Conservation (phyloP, 2,888 invertebrate species). For the Theodoxus fluviatilis region DNA sequence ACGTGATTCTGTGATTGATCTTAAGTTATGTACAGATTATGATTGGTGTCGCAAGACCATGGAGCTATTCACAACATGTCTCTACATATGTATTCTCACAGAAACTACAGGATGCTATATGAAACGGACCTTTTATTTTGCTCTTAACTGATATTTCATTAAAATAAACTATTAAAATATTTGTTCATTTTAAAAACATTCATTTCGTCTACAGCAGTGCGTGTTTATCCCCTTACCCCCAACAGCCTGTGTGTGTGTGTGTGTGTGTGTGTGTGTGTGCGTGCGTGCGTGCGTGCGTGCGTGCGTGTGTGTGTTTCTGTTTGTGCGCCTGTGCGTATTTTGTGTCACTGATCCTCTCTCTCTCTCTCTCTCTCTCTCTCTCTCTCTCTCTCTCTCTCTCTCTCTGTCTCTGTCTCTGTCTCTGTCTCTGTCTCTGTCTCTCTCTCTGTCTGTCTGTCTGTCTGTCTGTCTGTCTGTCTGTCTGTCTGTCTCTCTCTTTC, state of each 20-base stretch:
- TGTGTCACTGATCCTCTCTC: background rate
- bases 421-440: constrained; percentile 12
- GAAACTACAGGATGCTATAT: no score
- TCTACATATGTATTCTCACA: no score
- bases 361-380: background rate
- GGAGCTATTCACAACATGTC: no score
- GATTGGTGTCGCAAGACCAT: no score
- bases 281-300: background rate
- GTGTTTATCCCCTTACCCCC: no score
- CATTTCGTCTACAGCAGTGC: no score
- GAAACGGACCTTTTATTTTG: no score
- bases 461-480: background rate
- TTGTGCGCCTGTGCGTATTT: background rate
- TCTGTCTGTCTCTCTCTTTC: background rate
- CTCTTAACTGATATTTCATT: no score
- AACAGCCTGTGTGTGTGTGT: constrained; percentile 1
- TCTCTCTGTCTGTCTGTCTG: background rate
- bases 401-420: constrained; percentile 15
- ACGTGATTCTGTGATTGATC: no score
- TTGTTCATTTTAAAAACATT: no score
- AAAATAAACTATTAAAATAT: no score
- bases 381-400: background rate
- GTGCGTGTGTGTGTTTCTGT: background rate
- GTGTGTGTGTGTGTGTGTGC: background rate
- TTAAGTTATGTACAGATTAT: no score